Percentiles rank a stretch among this genome's conserved stretches.
phyloP scores from a whole-genome alignment of 2,113 vertebrate genomes.

The Beaufortia kweichowensis region DNA sequence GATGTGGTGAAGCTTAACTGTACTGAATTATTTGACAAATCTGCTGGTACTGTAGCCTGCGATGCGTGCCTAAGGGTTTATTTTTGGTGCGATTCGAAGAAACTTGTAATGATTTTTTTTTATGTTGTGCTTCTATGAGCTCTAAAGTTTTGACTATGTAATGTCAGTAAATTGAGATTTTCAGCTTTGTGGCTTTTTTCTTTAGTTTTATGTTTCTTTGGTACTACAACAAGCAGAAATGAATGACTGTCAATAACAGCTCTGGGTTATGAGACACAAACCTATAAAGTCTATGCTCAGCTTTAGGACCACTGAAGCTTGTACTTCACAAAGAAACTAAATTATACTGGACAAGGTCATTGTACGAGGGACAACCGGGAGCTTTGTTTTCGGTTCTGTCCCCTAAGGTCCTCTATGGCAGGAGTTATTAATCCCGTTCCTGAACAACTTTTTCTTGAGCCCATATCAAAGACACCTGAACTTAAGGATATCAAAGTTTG shows the following conservation, averaged over 20 bases:
- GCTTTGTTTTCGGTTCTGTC: no score
- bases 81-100: background rate
- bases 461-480: no score
- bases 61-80: conserved; percentile 13
- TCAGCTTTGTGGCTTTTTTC: background rate
- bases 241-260: conserved; percentile 37
- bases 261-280: conserved; percentile 33
- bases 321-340: conserved; percentile 49
- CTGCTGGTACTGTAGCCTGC: background rate
- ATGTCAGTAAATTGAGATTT: conserved; percentile 3
- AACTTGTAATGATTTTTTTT: conserved; percentile 2
- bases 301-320: conserved; percentile 28
- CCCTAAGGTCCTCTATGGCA: no score
- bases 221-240: background rate
- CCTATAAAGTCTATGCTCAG: conserved; percentile 32
- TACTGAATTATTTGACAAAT: conserved; percentile 14
- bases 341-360: conserved; percentile 22
- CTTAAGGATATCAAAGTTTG: no score
- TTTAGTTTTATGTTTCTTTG: conserved; percentile 1
- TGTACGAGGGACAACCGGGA: background rate
- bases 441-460: no score
- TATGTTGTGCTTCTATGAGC: background rate
- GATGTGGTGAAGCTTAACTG: conserved; percentile 22
- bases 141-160: background rate
- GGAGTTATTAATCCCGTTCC: no score